A percentile compares a stretch with the other conserved stretches of the same genome.
Evolutionary conservation across 2,888 invertebrate species (phyloP).

Genomic region (Pegoplata infirma): DNA sequence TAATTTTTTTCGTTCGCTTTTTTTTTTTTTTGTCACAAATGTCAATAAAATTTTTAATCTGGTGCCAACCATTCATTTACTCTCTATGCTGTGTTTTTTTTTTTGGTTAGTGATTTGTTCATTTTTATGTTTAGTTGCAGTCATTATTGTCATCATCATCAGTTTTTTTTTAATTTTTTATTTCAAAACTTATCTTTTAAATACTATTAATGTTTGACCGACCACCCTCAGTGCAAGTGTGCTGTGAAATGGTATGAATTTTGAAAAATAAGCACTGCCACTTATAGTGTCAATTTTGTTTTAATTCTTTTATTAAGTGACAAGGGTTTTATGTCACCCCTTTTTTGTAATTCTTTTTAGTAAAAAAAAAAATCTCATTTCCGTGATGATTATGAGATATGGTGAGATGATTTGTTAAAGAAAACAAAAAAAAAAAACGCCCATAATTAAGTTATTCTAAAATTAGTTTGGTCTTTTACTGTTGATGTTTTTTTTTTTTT

Average conservation of each 20-base stretch:
- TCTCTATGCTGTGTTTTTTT: not conserved
- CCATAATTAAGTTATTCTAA: slow-evolving; percentile 29
- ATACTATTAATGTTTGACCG: slow-evolving; percentile 57
- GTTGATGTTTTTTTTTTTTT: not conserved
- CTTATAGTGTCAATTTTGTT: slow-evolving; percentile 49
- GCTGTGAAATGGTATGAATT: slow-evolving; percentile 1
- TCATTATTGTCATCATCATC: slow-evolving; percentile 47
- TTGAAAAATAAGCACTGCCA: slow-evolving; percentile 21
- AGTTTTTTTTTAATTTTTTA: slow-evolving; percentile 8
- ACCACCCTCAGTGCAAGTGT: slow-evolving; percentile 60
- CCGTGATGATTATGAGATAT: slow-evolving; percentile 51
- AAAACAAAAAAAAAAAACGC: slow-evolving; percentile 20
- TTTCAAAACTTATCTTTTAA: slow-evolving; percentile 51
- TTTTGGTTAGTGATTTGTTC: slow-evolving; percentile 10
- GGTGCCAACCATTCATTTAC: slow-evolving; percentile 54
- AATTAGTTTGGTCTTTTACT: not conserved
- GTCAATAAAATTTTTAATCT: slow-evolving; percentile 69
- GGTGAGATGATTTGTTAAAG: slow-evolving; percentile 46
- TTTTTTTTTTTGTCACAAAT: slow-evolving; percentile 9
- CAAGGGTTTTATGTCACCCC: slow-evolving; percentile 58
- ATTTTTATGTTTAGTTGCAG: slow-evolving; percentile 44
- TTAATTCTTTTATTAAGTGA: slow-evolving; percentile 57
- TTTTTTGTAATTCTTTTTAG: slow-evolving; percentile 9
- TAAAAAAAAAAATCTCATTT: slow-evolving; percentile 56
- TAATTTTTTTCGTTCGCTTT: not conserved